These are phyloP conservation scores for Phymastichus coffea DNA, from an alignment of 1,140 invertebrate genomes.

Conservation along the genomic window DNA sequence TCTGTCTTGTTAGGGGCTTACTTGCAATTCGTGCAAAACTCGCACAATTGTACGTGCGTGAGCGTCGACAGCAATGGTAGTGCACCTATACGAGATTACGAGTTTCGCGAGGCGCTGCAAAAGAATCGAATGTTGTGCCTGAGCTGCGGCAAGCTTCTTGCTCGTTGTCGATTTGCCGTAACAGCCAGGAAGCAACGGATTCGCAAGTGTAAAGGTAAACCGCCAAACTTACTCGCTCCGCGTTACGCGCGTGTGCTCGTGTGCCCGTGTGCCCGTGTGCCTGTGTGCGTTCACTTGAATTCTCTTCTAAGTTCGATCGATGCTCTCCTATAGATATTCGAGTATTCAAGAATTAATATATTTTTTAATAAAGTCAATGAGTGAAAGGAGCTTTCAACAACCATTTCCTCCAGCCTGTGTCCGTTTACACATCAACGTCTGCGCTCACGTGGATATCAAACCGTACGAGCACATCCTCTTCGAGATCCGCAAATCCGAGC, in stretches of 20 bases:
- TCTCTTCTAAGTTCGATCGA: no score
- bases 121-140: constrained; percentile 29
- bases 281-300: no score
- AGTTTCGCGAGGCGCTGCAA: constrained; percentile 30
- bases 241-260: no score
- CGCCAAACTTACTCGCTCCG: no score
- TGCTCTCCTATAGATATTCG: no score
- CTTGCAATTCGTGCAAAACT: constrained; percentile 35
- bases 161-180: constrained; percentile 34
- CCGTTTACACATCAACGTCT: constrained; percentile 38
- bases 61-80: constrained; percentile 19
- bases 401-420: constrained; percentile 44
- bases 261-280: no score
- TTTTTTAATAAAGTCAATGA: constrained; percentile 16
- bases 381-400: no score
- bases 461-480: constrained; percentile 63
- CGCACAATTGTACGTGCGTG: constrained; percentile 36
- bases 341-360: neutral
- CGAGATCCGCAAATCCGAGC: neutral
- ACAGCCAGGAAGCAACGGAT: constrained; percentile 36
- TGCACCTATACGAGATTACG: constrained; percentile 30
- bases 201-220: constrained; percentile 19
- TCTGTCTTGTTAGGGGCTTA: no score
- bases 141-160: constrained; percentile 39
- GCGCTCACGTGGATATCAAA: constrained; percentile 44